Percentiles rank a stretch among this genome's conserved stretches.
Evolutionary conservation across 2,113 vertebrate genomes (phyloP).

Genomic region (Holacanthus passer): DNA sequence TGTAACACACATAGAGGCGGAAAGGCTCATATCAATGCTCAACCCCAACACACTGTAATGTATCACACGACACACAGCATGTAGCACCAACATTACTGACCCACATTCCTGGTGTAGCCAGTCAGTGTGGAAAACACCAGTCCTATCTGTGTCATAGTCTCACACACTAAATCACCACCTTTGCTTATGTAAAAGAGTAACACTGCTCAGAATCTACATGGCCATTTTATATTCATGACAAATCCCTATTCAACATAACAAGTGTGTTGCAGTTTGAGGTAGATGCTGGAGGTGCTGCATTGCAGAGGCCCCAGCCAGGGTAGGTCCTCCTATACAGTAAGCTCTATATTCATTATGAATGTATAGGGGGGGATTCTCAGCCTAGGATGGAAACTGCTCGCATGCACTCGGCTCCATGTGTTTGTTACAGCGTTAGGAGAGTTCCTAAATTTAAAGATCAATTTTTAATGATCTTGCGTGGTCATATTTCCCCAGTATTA

Average conservation of each 20-base stretch:
- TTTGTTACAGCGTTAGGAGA: neutral
- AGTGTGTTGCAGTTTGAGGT: slow-evolving; percentile 38
- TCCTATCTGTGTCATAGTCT: slow-evolving; percentile 22
- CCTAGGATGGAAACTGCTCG: neutral
- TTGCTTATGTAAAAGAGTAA: slow-evolving; percentile 17
- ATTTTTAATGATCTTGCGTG: neutral
- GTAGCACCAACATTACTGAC: slow-evolving; percentile 53
- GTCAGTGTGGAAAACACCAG: slow-evolving; percentile 25
- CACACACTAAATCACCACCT: slow-evolving; percentile 26
- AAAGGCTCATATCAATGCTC: slow-evolving; percentile 62
- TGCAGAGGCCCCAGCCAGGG: slow-evolving; percentile 72
- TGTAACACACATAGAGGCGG: slow-evolving; percentile 41
- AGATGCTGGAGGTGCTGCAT: slow-evolving; percentile 73
- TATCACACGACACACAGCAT: slow-evolving; percentile 37
- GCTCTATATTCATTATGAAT: slow-evolving; percentile 60
- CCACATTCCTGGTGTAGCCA: slow-evolving; percentile 60
- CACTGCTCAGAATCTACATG: slow-evolving; percentile 13
- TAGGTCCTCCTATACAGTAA: slow-evolving; percentile 41
- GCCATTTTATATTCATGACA: slow-evolving; percentile 47
- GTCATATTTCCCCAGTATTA: neutral
- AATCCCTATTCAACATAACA: slow-evolving; percentile 32
- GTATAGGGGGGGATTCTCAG: slow-evolving; percentile 38
- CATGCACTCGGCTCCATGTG: neutral
- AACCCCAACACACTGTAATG: slow-evolving; percentile 37
- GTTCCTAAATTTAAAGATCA: neutral